Evolutionary conservation across 2,113 vertebrate species (phyloP), one percentile per base, ranked within the genome.

Genomic region (Empidonax alnorum): DNA sequence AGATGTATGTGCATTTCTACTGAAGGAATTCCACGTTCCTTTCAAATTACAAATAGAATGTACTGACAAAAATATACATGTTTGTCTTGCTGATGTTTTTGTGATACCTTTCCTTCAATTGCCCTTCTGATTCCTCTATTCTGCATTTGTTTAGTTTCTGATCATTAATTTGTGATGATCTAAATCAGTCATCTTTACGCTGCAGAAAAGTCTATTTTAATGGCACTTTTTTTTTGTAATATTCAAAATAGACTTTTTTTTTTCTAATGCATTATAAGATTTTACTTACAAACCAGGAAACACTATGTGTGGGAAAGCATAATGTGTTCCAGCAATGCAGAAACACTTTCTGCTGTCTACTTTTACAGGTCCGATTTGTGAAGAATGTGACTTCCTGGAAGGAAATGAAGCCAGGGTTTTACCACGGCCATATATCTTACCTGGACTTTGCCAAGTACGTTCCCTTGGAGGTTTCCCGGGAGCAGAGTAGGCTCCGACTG

Each of bases 381-480:
- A 98, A 98, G 98, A 99, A 99, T 20, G 98, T 99, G 97, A 99
- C 99, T 41, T 98, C 98, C 16, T 99, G 99, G 99, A 98, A 97
- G 95, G 99, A 99, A 96, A 99, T 99, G 99, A 99, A 99, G 93
- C 99, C 99, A 23, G 99, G 98, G 41, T 99, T 99, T 98, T 99
- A 99, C 98, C 99, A 99, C 7, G 99, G 99, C 92, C 99, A 99
- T 23, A 82, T 99, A 42, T 98, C 99, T 90, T 99, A 98, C 87
- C 98, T 99, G 98, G 99, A 99, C 98, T 99, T 99, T 97, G 97
- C 99, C 83, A 99, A 99, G 99, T 99, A 98, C 95, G 98, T 98
- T 87, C 35, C 41, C 10, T 71, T 15, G 71, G 52, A 87, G 84
- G 77, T 61, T 15, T 67, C 50, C 49, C 62, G 47, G 12, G 30